Percentiles rank a stretch among this genome's conserved stretches.
phyloP scores from a whole-genome alignment of 2,888 invertebrate species.

The Diplazon laetatorius region DNA sequence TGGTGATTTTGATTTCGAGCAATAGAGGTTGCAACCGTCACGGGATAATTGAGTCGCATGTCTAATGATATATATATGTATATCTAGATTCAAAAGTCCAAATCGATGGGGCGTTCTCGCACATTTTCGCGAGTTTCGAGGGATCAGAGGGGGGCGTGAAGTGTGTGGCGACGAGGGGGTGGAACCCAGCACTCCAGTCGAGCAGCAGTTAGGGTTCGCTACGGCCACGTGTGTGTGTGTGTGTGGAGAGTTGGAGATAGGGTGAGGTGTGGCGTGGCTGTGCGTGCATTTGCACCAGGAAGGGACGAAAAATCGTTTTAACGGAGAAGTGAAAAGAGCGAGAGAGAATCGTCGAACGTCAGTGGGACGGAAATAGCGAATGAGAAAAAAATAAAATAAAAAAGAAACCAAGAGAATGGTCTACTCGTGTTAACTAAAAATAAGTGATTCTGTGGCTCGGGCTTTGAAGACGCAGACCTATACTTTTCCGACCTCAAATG shows the following conservation, averaged over 20 bases:
- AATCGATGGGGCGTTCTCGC: conserved; percentile 30
- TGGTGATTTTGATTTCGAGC: not conserved
- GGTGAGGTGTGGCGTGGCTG: conserved; percentile 24
- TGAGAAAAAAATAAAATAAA: conserved; percentile 16
- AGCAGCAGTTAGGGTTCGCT: conserved; percentile 69
- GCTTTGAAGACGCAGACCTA: conserved; percentile 70
- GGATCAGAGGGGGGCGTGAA: conserved; percentile 66
- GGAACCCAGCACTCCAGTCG: conserved; percentile 65
- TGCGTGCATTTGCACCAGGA: conserved; percentile 66
- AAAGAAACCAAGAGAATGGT: conserved; percentile 49
- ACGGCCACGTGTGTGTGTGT: conserved; percentile 72
- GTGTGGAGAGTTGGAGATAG: conserved; percentile 54
- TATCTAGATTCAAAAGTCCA: conserved; percentile 22
- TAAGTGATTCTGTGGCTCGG: conserved; percentile 78
- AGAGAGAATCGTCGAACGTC: conserved; percentile 31
- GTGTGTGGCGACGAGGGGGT: conserved; percentile 72
- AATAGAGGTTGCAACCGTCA: not conserved
- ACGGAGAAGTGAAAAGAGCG: conserved; percentile 53
- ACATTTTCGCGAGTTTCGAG: conserved; percentile 1
- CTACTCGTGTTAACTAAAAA: conserved; percentile 76
- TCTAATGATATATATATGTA: not conserved
- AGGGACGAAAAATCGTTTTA: conserved; percentile 64
- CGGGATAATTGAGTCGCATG: not conserved
- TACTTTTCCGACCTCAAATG: conserved; percentile 9
- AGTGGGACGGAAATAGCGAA: conserved; percentile 14